phyloP scores from a whole-genome alignment of 1,140 invertebrate genomes.

The Lucilia sericata region DNA sequence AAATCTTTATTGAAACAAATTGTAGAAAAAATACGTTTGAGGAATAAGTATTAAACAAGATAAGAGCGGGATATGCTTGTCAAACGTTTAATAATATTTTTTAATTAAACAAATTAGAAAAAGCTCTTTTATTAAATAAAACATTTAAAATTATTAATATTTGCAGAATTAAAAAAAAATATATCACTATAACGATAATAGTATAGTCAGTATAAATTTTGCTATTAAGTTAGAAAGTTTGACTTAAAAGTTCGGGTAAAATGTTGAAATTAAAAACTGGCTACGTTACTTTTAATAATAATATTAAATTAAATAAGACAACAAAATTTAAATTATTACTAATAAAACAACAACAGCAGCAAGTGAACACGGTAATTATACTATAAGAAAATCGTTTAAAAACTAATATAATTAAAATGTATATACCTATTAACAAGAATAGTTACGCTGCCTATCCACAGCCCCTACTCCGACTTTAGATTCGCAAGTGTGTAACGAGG shows the following conservation, averaged over 20 bases:
- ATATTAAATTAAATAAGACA: background rate
- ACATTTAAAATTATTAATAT: background rate
- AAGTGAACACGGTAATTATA: background rate
- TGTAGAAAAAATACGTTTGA: background rate
- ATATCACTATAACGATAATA: no score
- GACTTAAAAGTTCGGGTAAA: background rate
- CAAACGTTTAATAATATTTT: background rate
- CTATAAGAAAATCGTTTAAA: no score
- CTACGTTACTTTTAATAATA: background rate
- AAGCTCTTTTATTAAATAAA: background rate
- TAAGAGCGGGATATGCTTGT: background rate
- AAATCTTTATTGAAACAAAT: background rate
- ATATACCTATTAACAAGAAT: background rate
- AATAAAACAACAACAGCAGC: background rate
- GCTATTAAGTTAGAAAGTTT: background rate
- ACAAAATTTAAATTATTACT: background rate
- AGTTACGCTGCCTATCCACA: background rate
- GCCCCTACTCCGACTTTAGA: background rate
- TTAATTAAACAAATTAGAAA: background rate
- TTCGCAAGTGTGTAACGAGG: background rate
- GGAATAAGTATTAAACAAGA: no score
- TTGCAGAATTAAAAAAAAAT: background rate
- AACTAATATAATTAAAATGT: background rate
- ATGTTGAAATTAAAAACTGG: background rate
- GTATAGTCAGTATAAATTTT: background rate